A percentile compares a stretch with the other conserved stretches of the same genome.
Conservation (phyloP, 2,888 invertebrate genomes). For the Trissoscelio sp. region DNA sequence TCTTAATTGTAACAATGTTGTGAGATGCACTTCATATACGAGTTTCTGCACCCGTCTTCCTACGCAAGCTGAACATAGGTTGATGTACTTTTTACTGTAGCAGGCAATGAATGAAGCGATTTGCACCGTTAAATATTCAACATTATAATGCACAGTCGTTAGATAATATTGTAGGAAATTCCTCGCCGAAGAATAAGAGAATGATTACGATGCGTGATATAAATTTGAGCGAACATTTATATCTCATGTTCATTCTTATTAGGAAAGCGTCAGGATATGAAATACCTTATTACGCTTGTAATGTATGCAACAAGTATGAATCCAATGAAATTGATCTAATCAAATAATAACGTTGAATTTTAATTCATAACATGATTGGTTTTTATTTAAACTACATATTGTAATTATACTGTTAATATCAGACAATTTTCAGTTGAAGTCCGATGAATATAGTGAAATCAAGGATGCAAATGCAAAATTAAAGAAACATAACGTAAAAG, state of each 20-base stretch:
- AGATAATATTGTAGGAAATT: constrained; percentile 31
- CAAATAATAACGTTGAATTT: too few relatives aligned
- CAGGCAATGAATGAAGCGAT: constrained; percentile 43
- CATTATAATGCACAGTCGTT: constrained; percentile 23
- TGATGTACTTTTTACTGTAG: constrained; percentile 45
- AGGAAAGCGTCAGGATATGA: not conserved
- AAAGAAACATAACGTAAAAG: too few relatives aligned
- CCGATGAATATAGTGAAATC: too few relatives aligned
- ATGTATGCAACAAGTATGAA: too few relatives aligned
- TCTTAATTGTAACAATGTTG: not conserved
- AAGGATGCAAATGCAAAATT: too few relatives aligned
- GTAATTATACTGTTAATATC: too few relatives aligned
- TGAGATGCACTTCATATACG: constrained; percentile 8
- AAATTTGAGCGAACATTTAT: not conserved
- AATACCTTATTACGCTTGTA: not conserved
- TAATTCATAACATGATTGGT: too few relatives aligned
- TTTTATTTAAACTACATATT: too few relatives aligned
- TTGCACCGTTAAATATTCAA: constrained; percentile 56
- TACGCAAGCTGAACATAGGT: constrained; percentile 38
- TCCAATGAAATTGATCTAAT: too few relatives aligned
- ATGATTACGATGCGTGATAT: not conserved
- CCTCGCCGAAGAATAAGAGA: not conserved
- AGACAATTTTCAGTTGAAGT: too few relatives aligned
- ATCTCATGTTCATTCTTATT: not conserved
- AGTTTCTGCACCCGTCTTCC: constrained; percentile 34